phyloP scores from a whole-genome alignment of 2,797 vertebrate genomes.

The Todus mexicanus region DNA sequence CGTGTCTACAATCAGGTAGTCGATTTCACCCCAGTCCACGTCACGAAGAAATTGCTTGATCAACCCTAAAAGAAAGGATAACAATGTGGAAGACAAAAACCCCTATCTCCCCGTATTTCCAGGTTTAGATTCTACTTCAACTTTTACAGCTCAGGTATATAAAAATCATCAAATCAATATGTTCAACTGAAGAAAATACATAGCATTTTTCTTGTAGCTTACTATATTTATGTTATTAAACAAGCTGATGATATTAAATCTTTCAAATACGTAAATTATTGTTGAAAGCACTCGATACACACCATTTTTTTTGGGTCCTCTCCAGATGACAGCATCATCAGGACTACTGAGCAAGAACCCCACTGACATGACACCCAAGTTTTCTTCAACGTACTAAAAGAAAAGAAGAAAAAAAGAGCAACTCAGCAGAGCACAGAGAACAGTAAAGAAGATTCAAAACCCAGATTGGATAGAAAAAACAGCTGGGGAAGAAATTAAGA shows the following conservation, averaged over 20 bases:
- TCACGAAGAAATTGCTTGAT: conserved; percentile 97
- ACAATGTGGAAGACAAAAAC: neutral
- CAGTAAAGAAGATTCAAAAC: neutral
- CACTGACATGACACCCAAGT: conserved; percentile 94
- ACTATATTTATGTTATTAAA: neutral
- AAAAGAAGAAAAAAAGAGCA: conserved; percentile 10
- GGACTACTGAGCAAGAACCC: conserved; percentile 93
- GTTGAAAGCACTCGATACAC: neutral
- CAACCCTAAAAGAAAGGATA: conserved; percentile 78
- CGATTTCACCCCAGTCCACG: conserved; percentile 94
- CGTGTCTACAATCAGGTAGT: conserved; percentile 92
- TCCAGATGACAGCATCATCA: conserved; percentile 97
- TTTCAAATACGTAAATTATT: neutral
- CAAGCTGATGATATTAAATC: neutral
- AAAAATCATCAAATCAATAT: rapidly evolving
- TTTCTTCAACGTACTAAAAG: conserved; percentile 91
- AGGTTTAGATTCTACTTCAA: neutral
- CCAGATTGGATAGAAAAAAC: neutral
- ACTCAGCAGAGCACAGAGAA: neutral
- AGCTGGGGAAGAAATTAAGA: neutral
- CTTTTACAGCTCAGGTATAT: neutral
- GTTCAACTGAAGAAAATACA: neutral
- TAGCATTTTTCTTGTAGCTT: neutral
- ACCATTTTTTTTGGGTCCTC: conserved; percentile 98
- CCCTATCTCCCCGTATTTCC: rapidly evolving